Percentiles rank a stretch among this genome's conserved stretches.
phyloP scores from a whole-genome alignment of 1,140 invertebrate genomes.

The Zaprionus tsacasi region DNA sequence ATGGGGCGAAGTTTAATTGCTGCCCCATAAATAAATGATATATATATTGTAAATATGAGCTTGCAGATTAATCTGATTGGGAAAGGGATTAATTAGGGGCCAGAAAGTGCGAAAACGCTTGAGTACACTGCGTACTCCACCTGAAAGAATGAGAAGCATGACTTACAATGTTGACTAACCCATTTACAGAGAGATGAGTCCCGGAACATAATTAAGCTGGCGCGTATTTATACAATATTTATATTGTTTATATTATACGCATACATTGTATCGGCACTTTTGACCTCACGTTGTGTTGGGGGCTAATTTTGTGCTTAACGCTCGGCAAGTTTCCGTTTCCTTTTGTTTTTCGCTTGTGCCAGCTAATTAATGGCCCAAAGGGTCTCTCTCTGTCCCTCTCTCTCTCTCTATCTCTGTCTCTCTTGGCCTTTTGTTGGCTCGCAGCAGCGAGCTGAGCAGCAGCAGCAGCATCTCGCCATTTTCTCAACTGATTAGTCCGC shows the following conservation, averaged over 20 bases:
- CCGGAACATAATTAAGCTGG: conserved; percentile 53
- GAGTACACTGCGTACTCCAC: neutral
- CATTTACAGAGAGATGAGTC: too few relatives aligned
- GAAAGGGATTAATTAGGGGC: conserved; percentile 64
- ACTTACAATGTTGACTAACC: neutral
- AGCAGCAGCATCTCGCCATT: conserved; percentile 54
- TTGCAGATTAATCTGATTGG: conserved; percentile 65
- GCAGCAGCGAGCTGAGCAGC: conserved; percentile 21
- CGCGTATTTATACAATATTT: conserved; percentile 62
- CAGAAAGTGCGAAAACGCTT: conserved; percentile 35
- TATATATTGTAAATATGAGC: conserved; percentile 2
- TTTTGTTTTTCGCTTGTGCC: conserved; percentile 41
- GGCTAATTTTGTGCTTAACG: conserved; percentile 34
- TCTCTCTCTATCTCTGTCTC: neutral
- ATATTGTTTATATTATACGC: conserved; percentile 19
- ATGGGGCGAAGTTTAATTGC: conserved; percentile 64
- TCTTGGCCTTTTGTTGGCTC: conserved; percentile 57
- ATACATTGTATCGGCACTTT: conserved; percentile 77
- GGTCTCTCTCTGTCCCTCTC: conserved; percentile 45
- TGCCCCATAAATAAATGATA: conserved; percentile 19
- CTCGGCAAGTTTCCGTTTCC: conserved; percentile 55
- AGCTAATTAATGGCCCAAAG: conserved; percentile 76
- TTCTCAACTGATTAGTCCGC: conserved; percentile 76
- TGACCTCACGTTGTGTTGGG: conserved; percentile 50
- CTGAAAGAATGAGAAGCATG: neutral